These are phyloP conservation scores for Hestina assimilis DNA, from an alignment of 1,140 invertebrate species.

Conservation along the genomic window DNA sequence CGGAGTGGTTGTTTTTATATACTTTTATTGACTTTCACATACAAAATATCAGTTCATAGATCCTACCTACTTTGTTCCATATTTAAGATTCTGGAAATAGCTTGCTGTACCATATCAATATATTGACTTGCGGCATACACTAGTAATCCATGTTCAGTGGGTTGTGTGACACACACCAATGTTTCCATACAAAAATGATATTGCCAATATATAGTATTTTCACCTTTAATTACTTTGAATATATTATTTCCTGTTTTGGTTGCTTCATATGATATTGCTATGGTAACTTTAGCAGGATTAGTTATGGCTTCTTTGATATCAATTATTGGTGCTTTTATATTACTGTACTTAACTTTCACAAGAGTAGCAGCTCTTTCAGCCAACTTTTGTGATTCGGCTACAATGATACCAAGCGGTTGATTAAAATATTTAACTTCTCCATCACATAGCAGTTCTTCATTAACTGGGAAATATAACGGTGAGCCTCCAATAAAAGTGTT, in stretches of 20 bases:
- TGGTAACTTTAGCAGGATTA: slow-evolving; percentile 35
- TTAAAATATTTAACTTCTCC: slow-evolving; percentile 80
- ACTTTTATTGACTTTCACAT: no score
- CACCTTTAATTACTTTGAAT: slow-evolving; percentile 46
- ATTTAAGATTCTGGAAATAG: slow-evolving; percentile 77
- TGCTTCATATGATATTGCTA: slow-evolving; percentile 56
- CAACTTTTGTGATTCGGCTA: slow-evolving; percentile 80
- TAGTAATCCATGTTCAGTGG: slow-evolving; percentile 80
- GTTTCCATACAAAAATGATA: slow-evolving; percentile 77
- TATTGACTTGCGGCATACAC: slow-evolving; percentile 81
- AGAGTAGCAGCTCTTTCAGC: slow-evolving; percentile 82
- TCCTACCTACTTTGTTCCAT: slow-evolving; percentile 67
- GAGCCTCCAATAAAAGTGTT: no score
- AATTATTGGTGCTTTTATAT: slow-evolving; percentile 42
- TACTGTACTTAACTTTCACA: slow-evolving; percentile 82
- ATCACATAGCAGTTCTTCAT: slow-evolving; percentile 77
- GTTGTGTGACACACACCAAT: slow-evolving; percentile 79
- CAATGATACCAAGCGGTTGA: slow-evolving; percentile 86
- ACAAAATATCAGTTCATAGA: no score
- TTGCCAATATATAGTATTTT: slow-evolving; percentile 49
- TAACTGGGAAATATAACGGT: no score
- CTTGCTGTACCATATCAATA: slow-evolving; percentile 79
- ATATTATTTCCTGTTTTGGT: slow-evolving; percentile 46
- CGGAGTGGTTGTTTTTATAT: no score
- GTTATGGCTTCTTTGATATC: slow-evolving; percentile 46